Evolutionary conservation across 2,888 invertebrate species (phyloP).

Genomic region (Papilio gigon): DNA sequence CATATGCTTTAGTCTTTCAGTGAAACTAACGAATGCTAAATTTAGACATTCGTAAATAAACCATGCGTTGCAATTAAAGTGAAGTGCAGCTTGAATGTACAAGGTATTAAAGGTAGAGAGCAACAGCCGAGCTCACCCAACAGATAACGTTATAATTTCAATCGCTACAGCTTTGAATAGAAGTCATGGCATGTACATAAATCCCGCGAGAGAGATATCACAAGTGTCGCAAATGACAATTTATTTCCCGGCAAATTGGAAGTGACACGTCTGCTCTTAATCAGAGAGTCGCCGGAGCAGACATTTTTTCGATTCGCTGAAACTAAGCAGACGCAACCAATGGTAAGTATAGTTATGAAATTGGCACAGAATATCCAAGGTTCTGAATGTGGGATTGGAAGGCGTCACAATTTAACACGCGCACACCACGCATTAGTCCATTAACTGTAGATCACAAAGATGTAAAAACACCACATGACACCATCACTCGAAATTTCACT

Average conservation of each 20-base stretch:
- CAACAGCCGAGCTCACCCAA: slow-evolving; percentile 1
- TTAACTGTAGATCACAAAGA: not conserved
- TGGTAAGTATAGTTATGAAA: slow-evolving; percentile 21
- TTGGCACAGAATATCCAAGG: slow-evolving; percentile 1
- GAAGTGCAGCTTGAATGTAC: slow-evolving; percentile 40
- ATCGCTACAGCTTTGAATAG: slow-evolving; percentile 49
- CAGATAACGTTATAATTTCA: slow-evolving; percentile 46
- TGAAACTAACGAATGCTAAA: slow-evolving; percentile 55
- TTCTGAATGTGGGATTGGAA: not conserved
- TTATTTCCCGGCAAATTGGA: slow-evolving; percentile 62
- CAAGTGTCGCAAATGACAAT: slow-evolving; percentile 54
- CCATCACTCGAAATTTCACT: slow-evolving; percentile 43
- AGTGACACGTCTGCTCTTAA: slow-evolving; percentile 62
- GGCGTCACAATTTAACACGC: slow-evolving; percentile 26
- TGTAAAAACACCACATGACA: slow-evolving; percentile 31
- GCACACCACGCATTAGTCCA: slow-evolving; percentile 2
- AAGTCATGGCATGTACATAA: slow-evolving; percentile 51
- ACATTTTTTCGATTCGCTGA: slow-evolving; percentile 53
- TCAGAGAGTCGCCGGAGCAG: slow-evolving; percentile 55
- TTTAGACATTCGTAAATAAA: slow-evolving; percentile 63
- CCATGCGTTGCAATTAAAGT: slow-evolving; percentile 58
- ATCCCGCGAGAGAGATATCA: slow-evolving; percentile 55
- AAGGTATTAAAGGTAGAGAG: slow-evolving; percentile 28
- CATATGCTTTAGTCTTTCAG: slow-evolving; percentile 54
- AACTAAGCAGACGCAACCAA: slow-evolving; percentile 41